Evolutionary conservation across 2,797 vertebrate species (phyloP), one percentile per base, ranked within the genome.

Genomic region (Cryptoprocta ferox): DNA sequence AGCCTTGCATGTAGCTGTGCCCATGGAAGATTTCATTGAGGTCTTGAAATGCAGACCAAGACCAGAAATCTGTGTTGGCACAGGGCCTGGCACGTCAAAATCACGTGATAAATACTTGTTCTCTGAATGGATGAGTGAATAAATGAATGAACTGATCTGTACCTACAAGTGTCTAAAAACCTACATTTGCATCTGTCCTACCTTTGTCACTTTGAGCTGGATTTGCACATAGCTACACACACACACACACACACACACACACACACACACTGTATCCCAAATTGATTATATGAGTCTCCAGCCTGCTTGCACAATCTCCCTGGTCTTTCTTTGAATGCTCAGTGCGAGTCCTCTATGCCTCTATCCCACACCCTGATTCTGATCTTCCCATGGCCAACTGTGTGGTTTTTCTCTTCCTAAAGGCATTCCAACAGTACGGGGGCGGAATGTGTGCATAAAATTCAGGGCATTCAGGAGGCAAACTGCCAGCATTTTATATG

Each of bases 71-170:
- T 93, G 59, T 89, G 37, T 80, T 85, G 75, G 50, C 61, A 45
- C 5, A 82, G 28, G 28, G 71, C 16, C 37, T 37, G 32, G 18
- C 66, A 75, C 18, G 68, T 45, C 48, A 66, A 61, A 95, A 37
- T 18, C 85, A 65, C 26, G 91, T 48, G 68, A 66, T 81, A 89
- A 93, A 66, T 89, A 26, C 24, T 78, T 76, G 16, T 76, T 80
- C 42, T 61, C 2, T 87, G 30, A 87, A 32, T 75, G 15, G 21
- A 68, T 95, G 61, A 94, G 65, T 83, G 45, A 75, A 63, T 73
- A 82, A 82, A 66, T 83, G 80, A 92, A 61, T 32, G 53, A 50
- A 89, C n/a, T 87, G n/a, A 88, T 87, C 53, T 92, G 37, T 42
- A 39, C 37, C 26, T 71, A 2, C 18, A 37, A 94, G n/a, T 94